phyloP scores from a whole-genome alignment of 2,797 vertebrate species.

The Meriones psammophilus region DNA sequence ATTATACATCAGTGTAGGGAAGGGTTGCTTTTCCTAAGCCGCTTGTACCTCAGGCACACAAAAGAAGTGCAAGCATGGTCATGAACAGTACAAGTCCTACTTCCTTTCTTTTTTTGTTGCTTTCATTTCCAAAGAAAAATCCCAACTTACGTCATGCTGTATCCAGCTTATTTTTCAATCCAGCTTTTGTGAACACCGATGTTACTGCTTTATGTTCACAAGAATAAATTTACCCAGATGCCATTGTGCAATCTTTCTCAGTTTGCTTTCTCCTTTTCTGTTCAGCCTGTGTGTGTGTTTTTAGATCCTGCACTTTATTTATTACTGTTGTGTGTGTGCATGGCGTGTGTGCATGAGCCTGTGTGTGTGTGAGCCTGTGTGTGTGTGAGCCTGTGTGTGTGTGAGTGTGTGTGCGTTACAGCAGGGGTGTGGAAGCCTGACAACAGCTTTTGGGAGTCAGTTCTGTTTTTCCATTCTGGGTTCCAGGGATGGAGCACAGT shows the following conservation, averaged over 20 bases:
- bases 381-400: neutral
- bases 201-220: neutral
- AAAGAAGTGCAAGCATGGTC: neutral
- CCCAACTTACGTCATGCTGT: neutral
- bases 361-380: neutral
- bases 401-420: neutral
- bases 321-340: neutral
- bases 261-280: neutral
- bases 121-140: conserved; percentile 50
- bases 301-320: neutral
- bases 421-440: neutral
- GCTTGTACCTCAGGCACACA: neutral
- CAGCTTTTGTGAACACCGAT: neutral
- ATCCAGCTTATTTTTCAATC: neutral
- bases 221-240: neutral
- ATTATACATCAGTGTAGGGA: neutral
- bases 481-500: neutral
- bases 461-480: neutral
- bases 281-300: neutral
- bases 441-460: neutral
- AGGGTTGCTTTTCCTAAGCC: neutral
- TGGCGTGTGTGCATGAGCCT: neutral
- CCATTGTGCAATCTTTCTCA: neutral
- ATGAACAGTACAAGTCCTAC: neutral
- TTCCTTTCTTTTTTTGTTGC: neutral